A percentile compares a stretch with the other conserved stretches of the same genome.
Evolutionary conservation across 1,140 invertebrate species (phyloP).

Genomic region (Leptonema lineaticorne): DNA sequence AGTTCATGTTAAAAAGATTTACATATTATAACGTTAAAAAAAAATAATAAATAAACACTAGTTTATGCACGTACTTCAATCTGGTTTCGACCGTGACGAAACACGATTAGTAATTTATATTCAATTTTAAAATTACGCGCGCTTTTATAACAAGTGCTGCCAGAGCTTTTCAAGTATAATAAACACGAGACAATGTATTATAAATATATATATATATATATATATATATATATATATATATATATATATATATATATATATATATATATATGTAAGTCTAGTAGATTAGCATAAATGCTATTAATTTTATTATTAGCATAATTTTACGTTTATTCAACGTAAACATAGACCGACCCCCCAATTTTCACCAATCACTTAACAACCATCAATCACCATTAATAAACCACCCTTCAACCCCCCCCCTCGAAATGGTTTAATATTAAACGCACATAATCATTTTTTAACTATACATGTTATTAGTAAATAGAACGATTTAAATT

Average conservation of each 20-base stretch:
- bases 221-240: background rate
- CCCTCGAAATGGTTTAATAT: too few relatives aligned
- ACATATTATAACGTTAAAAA: too few relatives aligned
- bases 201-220: background rate
- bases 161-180: too few relatives aligned
- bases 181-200: too few relatives aligned
- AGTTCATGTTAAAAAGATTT: too few relatives aligned
- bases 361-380: background rate
- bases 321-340: background rate
- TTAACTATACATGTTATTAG: too few relatives aligned
- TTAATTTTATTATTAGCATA: conserved; percentile 3
- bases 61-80: background rate
- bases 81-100: background rate
- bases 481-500: too few relatives aligned
- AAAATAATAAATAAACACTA: too few relatives aligned
- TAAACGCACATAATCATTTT: too few relatives aligned
- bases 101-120: too few relatives aligned
- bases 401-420: background rate
- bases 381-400: background rate
- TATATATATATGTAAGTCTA: background rate
- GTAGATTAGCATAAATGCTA: background rate
- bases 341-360: background rate
- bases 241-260: background rate
- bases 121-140: too few relatives aligned
- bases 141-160: too few relatives aligned